These are phyloP conservation scores for Cyprinus carpio DNA, from an alignment of 2,113 vertebrate genomes.

Conservation along the genomic window DNA sequence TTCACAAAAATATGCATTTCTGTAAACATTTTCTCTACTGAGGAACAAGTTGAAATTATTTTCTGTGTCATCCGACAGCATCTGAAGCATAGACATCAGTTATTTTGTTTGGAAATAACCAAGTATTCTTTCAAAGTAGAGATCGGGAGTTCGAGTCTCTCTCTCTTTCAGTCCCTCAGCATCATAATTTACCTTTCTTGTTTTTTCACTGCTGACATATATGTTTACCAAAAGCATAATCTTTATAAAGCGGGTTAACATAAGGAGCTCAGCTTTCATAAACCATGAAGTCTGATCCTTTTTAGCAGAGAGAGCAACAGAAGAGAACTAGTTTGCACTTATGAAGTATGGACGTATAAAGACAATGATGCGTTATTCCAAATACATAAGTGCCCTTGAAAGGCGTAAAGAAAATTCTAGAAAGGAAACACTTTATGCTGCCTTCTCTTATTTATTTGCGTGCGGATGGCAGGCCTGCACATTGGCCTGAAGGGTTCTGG, in stretches of 20 bases:
- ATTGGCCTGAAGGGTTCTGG: conserved; percentile 27
- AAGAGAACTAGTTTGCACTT: conserved; percentile 32
- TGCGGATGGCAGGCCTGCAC: not conserved
- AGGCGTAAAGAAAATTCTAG: conserved; percentile 28
- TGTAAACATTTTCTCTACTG: no score
- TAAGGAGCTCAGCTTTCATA: conserved; percentile 43
- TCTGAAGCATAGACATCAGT: not conserved
- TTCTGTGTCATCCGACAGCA: not conserved
- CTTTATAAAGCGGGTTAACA: conserved; percentile 57
- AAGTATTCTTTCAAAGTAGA: not conserved
- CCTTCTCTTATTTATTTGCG: conserved; percentile 15
- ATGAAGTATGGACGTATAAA: conserved; percentile 32
- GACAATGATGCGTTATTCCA: conserved; percentile 34
- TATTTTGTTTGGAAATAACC: not conserved
- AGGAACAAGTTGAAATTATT: not conserved
- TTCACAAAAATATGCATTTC: no score
- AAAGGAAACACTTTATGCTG: conserved; percentile 24
- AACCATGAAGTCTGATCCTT: conserved; percentile 43
- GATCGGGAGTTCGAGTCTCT: not conserved
- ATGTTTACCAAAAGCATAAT: conserved; percentile 50
- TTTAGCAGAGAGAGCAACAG: conserved; percentile 31
- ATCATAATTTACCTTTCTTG: conserved; percentile 34
- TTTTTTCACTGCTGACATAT: conserved; percentile 46
- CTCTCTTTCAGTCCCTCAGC: not conserved
- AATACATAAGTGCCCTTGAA: conserved; percentile 25